Evolutionary conservation across 2,888 invertebrate genomes (phyloP), one percentile per base, ranked within the genome.

Genomic region (Aphodius granarius): DNA sequence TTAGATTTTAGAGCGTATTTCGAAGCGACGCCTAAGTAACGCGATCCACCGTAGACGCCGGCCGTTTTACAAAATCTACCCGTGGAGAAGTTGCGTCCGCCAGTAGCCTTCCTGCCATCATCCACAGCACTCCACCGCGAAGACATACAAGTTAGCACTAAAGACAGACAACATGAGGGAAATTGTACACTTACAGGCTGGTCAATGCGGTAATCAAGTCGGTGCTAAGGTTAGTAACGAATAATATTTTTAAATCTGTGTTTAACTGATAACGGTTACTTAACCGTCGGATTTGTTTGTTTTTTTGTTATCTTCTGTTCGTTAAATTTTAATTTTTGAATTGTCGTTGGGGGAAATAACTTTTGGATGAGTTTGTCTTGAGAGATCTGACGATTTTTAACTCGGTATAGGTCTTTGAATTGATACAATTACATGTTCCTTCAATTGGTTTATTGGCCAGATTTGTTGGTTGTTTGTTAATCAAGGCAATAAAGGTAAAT

Each of bases 121-220:
- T 23, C 66, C 62, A 20, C 70, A 62, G 63, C 64, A n/a, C 71
- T 43, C 19, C 71, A 72, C 22, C 62, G 74, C 17, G 63, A 64
- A 23, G 73, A 16, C 63, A 43, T 5, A 71, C 19, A 68, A 68
- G 19, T 66, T 21, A n/a, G n/a, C n/a, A n/a, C n/a, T n/a, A 13
- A 21, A 71, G 71, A 21, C 22, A 17, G 68, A 19, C n/a, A 71
- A 84, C 81, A 96, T 96, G 96, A 93, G 96, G 89, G 96, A 96
- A 92, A 96, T 96, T 84, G 95, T 96, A 81, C 96, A 96, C 88
- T 89, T 96, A 79, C 96, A 96, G 87, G 95, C 94, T 80, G 92
- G 92, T 77, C 92, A 92, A 85, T 92, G 92, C 85, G 92, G 92
- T 80, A 92, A 92, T 86, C 96, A 97, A 89, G 96, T 97, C 85